Evolutionary conservation across 2,888 invertebrate genomes (phyloP).

Genomic region (Lasioglossum leucozonium): DNA sequence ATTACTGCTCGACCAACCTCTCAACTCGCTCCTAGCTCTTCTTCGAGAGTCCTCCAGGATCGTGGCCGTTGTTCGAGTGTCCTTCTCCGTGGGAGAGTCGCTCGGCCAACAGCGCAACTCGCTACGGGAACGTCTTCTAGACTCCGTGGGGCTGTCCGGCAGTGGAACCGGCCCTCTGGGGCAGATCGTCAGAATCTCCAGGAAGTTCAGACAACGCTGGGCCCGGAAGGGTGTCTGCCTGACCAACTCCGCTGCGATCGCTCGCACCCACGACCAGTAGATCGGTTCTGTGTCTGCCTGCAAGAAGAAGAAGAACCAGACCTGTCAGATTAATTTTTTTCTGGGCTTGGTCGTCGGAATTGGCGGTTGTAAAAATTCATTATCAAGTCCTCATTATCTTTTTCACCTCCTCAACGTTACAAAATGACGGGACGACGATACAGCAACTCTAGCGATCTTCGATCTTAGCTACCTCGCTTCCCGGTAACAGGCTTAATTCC

Average conservation of each 20-base stretch:
- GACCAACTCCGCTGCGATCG: slow-evolving; percentile 90
- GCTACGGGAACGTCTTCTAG: slow-evolving; percentile 80
- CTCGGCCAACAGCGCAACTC: slow-evolving; percentile 82
- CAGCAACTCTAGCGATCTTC: not conserved
- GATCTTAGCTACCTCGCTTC: not conserved
- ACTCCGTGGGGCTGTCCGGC: slow-evolving; percentile 85
- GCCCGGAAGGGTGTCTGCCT: slow-evolving; percentile 91
- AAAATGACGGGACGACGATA: not conserved
- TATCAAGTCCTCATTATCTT: not conserved
- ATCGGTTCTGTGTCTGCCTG: slow-evolving; percentile 89
- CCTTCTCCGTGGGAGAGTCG: slow-evolving; percentile 70
- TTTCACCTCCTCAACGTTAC: not conserved
- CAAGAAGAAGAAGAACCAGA: slow-evolving; percentile 60
- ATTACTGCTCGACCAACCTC: slow-evolving; percentile 82
- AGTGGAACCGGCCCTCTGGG: slow-evolving; percentile 85
- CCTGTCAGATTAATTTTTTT: not conserved
- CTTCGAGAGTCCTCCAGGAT: slow-evolving; percentile 78
- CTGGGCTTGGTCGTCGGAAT: not conserved
- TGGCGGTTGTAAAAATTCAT: no score
- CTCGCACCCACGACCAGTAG: slow-evolving; percentile 91
- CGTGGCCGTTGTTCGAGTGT: slow-evolving; percentile 47
- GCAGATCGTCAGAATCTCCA: slow-evolving; percentile 89
- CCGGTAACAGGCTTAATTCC: not conserved
- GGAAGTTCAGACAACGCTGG: slow-evolving; percentile 87
- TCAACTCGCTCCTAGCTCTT: slow-evolving; percentile 80